Base-by-base conservation (phyloP, 2,797 vertebrate genomes). In the Hippocampus kuda region DNA sequence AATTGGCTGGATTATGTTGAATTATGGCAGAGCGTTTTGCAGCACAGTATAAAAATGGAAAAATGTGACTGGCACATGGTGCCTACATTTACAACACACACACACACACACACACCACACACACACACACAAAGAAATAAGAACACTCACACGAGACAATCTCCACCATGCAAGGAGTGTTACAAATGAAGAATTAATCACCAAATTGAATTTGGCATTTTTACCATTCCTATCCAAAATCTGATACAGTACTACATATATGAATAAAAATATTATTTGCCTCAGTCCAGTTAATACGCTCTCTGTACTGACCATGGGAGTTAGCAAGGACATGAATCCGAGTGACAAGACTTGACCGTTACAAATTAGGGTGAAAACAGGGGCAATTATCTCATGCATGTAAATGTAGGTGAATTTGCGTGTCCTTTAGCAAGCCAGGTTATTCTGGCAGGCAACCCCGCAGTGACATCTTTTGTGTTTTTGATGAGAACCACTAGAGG, bases 401-500 rank as follows among this genome's bases (percentile, higher is more conserved):
- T 73, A 66, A 75, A 80, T 78, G 65, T 69, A 73, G 34, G 60
- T 77, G 75, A 70, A 57, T 30, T 49, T 75, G 51, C 71, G 56
- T 75, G 62, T 67, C 73, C 75, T 56, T 75, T 60, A 66, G 68
- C 73, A 67, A 77, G 72, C 48, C 73, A 72, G 79, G 78, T 78
- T 85, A 70, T 77, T 71, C 70, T 77, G 76, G 68, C 34, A 15
- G 70, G 73, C 46, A 68, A 69, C 67, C 70, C 73, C 63, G 75
- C 42, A 77, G 74, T 75, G 71, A 63, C 79, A 75, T 57, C 77
- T 70, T 73, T 74, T 65, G 63, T 77, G 75, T 81, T 80, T 87
- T 84, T 89, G 84, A 88, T 83, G 83, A 84, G 70, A 76, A 77
- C 66, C 76, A 78, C 75, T 81, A 41, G 44, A 48, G 77, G 75